phyloP scores from a whole-genome alignment of 2,888 invertebrate species.

The Pediacus dermestoides region DNA sequence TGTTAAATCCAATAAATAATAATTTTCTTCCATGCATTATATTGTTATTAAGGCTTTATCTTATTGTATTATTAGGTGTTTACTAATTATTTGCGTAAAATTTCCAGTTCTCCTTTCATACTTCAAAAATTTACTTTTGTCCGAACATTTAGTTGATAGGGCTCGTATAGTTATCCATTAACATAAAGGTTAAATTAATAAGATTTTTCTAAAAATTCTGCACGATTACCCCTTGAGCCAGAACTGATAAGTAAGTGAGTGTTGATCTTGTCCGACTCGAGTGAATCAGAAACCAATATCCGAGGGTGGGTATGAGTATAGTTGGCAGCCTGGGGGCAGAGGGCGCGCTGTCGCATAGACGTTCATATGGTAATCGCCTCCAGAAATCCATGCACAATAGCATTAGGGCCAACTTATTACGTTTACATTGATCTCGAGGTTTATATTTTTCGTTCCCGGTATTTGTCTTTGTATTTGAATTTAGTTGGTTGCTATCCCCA shows the following conservation, averaged over 20 bases:
- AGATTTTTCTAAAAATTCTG: no score
- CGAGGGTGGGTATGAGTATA: constrained; percentile 41
- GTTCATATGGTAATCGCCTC: constrained; percentile 51
- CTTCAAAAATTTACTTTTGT: no score
- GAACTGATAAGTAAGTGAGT: constrained; percentile 44
- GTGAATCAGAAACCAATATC: constrained; percentile 52
- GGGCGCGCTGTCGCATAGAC: constrained; percentile 42
- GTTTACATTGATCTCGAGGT: constrained; percentile 53
- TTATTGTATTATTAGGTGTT: no score
- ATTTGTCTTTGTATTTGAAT: constrained; percentile 52
- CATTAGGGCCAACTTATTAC: constrained; percentile 52
- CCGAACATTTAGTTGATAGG: no score
- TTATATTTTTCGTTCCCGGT: constrained; percentile 50
- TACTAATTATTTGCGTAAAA: no score
- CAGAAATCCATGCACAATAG: constrained; percentile 51
- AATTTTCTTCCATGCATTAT: no score
- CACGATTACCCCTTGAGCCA: no score
- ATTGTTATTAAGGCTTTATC: no score
- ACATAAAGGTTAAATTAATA: no score
- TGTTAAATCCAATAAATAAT: no score
- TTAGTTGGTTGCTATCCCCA: constrained; percentile 41
- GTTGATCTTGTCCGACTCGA: constrained; percentile 49
- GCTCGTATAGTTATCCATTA: no score
- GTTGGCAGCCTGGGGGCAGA: constrained; percentile 40
- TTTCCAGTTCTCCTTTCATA: no score